Evolutionary conservation across 2,888 invertebrate genomes (phyloP), one percentile per base, ranked within the genome.

Genomic region (Automeris io): DNA sequence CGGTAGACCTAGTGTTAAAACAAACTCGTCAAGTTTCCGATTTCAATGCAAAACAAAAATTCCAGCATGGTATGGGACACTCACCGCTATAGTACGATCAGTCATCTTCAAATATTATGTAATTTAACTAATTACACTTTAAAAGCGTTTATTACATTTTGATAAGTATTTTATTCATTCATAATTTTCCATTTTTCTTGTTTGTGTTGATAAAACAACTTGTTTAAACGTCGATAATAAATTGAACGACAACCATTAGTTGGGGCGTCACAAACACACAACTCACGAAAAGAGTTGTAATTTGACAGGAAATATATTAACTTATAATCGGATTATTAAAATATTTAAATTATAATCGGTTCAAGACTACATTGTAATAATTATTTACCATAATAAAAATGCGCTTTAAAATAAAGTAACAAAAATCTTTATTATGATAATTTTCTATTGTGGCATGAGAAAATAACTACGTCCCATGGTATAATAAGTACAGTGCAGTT

Each of bases 11-110:
- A n/a, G n/a, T n/a, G n/a, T n/a, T n/a, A n/a, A n/a, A n/a, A 21
- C n/a, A 21, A 39, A 13, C 19, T 21, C 22, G 21, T 26, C 16
- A 16, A 9, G 11, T 26, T 18, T 24, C 36, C 39, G 37, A 38
- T 21, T 35, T 39, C 19, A 18, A 5, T 9, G 9, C 16, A 25
- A 19, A 32, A 23, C 22, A 37, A 37, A 9, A 22, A 37, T 37
- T 31, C 7, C 11, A 18, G 13, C 13, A 18, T 31, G 18, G 16
- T 31, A 7, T 29, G 23, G 22, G 18, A 11, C 33, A 70, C 80
- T 71, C 61, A 82, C 82, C 46, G 82, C 77, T 54, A 81, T 81
- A 13, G 73, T 59, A 54, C 81, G 71, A 40, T 82, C 82, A 38
- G 72, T 57, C 80, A 82, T 82, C 38, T 44, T 59, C 29, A 25